phyloP scores from a whole-genome alignment of 2,888 invertebrate species.

The Lithophane socia region DNA sequence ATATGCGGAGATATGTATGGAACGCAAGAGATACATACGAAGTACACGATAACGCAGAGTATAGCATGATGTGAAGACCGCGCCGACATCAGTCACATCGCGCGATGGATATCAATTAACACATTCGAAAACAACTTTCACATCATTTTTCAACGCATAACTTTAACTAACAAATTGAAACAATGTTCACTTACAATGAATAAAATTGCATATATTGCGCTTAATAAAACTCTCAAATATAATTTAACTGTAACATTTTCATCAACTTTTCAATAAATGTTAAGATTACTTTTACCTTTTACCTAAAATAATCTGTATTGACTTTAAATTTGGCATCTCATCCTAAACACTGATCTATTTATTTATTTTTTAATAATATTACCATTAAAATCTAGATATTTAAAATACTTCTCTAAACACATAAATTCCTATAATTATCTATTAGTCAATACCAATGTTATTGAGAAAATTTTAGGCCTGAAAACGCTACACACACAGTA shows the following conservation, averaged over 20 bases:
- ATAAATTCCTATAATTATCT: conserved; percentile 90
- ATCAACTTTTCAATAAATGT: conserved; percentile 90
- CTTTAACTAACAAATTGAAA: conserved; percentile 90
- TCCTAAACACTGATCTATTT: conserved; percentile 90
- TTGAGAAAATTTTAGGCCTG: conserved; percentile 88
- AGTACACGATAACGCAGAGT: conserved; percentile 54
- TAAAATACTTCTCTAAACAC: conserved; percentile 91
- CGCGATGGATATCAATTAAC: conserved; percentile 66
- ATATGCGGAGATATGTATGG: conserved; percentile 87
- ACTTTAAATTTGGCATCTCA: conserved; percentile 93
- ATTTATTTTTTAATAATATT: conserved; percentile 84
- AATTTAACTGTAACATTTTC: conserved; percentile 90
- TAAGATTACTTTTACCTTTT: conserved; percentile 90
- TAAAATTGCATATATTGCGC: conserved; percentile 90
- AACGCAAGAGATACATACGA: conserved; percentile 66
- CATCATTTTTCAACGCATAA: conserved; percentile 87
- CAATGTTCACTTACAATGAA: conserved; percentile 90
- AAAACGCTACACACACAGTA: conserved; percentile 85
- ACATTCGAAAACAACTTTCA: conserved; percentile 82
- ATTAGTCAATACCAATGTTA: conserved; percentile 89
- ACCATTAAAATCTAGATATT: conserved; percentile 89
- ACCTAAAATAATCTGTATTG: conserved; percentile 92
- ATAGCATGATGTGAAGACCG: conserved; percentile 61
- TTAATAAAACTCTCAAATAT: conserved; percentile 91
- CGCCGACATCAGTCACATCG: conserved; percentile 60